phyloP scores from a whole-genome alignment of 2,888 invertebrate genomes.

The Pseudolycoriella hygida region DNA sequence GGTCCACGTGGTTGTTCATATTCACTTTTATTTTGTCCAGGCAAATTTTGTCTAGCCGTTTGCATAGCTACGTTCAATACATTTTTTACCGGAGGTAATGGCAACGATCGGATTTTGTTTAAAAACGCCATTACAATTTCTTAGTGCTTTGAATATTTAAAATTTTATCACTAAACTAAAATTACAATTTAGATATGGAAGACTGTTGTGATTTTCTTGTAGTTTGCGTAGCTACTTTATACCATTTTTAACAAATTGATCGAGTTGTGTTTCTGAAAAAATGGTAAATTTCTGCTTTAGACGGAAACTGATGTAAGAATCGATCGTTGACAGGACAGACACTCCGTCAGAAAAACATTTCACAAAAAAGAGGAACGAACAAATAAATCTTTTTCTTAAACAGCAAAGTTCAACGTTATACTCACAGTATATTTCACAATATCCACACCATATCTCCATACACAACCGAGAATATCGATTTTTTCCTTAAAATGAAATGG shows the following conservation, averaged over 20 bases:
- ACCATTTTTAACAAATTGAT: neutral
- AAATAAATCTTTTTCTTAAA: too few species aligned
- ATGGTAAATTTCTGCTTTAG: too few species aligned
- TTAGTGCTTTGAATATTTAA: neutral
- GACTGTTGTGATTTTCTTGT: conserved; percentile 6
- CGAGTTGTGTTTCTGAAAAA: too few species aligned
- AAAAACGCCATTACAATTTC: conserved; percentile 37
- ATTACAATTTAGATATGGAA: conserved; percentile 5
- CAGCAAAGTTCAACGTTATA: too few species aligned
- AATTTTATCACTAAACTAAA: neutral
- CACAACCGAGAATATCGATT: too few species aligned
- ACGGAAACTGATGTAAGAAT: too few species aligned
- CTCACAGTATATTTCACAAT: too few species aligned
- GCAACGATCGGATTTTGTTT: conserved; percentile 38
- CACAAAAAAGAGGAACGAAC: too few species aligned
- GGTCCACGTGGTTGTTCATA: conserved; percentile 23
- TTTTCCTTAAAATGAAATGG: too few species aligned
- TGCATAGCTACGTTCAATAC: conserved; percentile 69
- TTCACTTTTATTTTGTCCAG: conserved; percentile 37
- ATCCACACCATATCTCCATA: too few species aligned
- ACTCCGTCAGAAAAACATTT: too few species aligned
- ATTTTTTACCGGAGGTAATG: conserved; percentile 57
- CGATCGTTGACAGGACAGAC: too few species aligned
- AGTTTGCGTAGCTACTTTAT: neutral
- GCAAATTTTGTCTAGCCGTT: conserved; percentile 59